Conservation (phyloP, 2,888 invertebrate genomes). For the Caenorhabditis sp. region DNA sequence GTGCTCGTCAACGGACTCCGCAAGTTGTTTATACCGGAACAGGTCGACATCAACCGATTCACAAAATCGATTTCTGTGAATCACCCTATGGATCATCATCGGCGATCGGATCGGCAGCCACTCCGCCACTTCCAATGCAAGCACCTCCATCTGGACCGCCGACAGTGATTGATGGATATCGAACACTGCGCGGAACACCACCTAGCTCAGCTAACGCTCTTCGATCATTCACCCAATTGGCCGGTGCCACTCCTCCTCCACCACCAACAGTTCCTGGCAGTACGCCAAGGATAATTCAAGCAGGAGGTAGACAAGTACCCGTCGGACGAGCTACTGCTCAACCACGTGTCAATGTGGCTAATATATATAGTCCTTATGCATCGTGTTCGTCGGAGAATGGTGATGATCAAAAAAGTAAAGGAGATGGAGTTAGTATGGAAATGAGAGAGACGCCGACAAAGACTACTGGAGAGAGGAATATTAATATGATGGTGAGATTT, state of each 20-base stretch:
- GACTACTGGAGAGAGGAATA: not conserved
- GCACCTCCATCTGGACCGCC: slow-evolving; percentile 52
- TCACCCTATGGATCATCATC: slow-evolving; percentile 63
- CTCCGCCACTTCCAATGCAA: slow-evolving; percentile 55
- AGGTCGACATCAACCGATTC: slow-evolving; percentile 64
- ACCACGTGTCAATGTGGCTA: slow-evolving; percentile 66
- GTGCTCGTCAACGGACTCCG: slow-evolving; percentile 62
- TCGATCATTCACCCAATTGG: slow-evolving; percentile 57
- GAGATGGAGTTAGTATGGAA: slow-evolving; percentile 18
- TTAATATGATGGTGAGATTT: slow-evolving; percentile 32
- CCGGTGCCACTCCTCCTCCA: slow-evolving; percentile 48
- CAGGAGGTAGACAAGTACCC: slow-evolving; percentile 56
- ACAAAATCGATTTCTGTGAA: slow-evolving; percentile 60
- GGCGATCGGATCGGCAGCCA: slow-evolving; percentile 49
- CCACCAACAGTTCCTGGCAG: slow-evolving; percentile 15
- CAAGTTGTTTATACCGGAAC: slow-evolving; percentile 70
- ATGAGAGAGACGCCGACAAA: slow-evolving; percentile 39
- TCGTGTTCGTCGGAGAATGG: slow-evolving; percentile 48
- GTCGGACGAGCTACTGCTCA: slow-evolving; percentile 68
- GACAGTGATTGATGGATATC: slow-evolving; percentile 54
- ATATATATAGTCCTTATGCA: slow-evolving; percentile 54
- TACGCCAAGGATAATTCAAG: slow-evolving; percentile 58
- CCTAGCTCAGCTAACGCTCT: slow-evolving; percentile 46
- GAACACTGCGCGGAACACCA: slow-evolving; percentile 54
- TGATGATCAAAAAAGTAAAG: slow-evolving; percentile 21